phyloP scores from a whole-genome alignment of 2,888 invertebrate species.

The Chirona hameri region DNA sequence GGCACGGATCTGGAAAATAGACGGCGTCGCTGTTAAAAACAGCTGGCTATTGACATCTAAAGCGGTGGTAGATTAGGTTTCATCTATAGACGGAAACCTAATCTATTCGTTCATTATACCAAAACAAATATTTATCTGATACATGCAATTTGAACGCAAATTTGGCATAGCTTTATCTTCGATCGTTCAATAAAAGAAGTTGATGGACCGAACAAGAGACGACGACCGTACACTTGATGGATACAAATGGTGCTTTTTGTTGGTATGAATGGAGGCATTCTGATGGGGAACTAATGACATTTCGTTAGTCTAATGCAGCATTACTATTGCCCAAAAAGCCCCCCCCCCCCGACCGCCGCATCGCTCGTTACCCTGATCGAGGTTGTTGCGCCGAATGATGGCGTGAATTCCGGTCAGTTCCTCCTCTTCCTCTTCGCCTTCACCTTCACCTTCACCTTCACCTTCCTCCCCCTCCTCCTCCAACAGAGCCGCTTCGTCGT shows the following conservation, averaged over 20 bases:
- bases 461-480: conserved; percentile 29
- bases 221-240: too few relatives aligned
- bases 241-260: too few relatives aligned
- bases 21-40: not conserved
- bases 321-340: too few relatives aligned
- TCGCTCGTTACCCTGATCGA: not conserved
- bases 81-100: not conserved
- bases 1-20: conserved; percentile 36
- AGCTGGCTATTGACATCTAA: not conserved
- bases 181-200: not conserved
- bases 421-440: not conserved
- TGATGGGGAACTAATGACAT: too few relatives aligned
- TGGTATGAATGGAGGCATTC: too few relatives aligned
- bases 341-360: too few relatives aligned
- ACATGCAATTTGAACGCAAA: too few relatives aligned
- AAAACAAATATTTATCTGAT: not conserved
- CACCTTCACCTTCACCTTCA: conserved; percentile 5
- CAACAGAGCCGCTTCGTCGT: conserved; percentile 29
- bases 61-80: not conserved
- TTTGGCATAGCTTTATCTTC: not conserved
- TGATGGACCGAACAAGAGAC: not conserved
- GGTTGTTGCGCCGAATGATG: not conserved
- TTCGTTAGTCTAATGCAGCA: too few relatives aligned
- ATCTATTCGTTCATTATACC: not conserved
- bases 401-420: not conserved